phyloP scores from a whole-genome alignment of 23 tunicate genomes.

The Halocynthia aurantium region DNA sequence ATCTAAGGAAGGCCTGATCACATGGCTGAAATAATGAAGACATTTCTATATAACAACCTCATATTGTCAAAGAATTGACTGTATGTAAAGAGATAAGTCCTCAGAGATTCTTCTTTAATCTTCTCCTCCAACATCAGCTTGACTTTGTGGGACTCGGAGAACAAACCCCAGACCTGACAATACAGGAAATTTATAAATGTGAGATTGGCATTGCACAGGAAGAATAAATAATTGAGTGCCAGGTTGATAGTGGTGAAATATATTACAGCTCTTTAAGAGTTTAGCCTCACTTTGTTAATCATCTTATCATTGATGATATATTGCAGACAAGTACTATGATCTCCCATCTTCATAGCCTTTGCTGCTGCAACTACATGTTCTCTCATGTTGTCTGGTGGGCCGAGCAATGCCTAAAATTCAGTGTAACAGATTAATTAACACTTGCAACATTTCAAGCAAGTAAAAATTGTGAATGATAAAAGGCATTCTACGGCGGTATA shows the following conservation, averaged over 20 bases:
- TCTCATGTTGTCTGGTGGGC: slow-evolving; percentile 98
- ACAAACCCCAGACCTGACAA: slow-evolving; percentile 75
- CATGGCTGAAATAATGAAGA: neutral
- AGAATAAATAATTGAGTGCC: too few species aligned
- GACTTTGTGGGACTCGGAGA: slow-evolving; percentile 49
- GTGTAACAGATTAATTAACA: neutral
- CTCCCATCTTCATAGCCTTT: slow-evolving; percentile 94
- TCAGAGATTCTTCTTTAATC: slow-evolving; percentile 76
- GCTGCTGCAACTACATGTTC: slow-evolving; percentile 97
- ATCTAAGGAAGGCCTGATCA: too few species aligned
- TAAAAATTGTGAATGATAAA: too few species aligned
- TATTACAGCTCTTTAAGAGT: neutral
- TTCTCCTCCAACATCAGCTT: slow-evolving; percentile 74
- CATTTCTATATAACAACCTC: slow-evolving; percentile 18
- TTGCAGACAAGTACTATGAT: slow-evolving; percentile 49
- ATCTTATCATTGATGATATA: slow-evolving; percentile 83
- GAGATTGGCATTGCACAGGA: too few species aligned
- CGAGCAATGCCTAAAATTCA: slow-evolving; percentile 40
- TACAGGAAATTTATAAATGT: too few species aligned
- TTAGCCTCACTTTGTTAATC: slow-evolving; percentile 49
- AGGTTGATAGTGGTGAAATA: too few species aligned
- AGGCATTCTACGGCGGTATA: too few species aligned
- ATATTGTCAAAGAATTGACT: slow-evolving; percentile 96
- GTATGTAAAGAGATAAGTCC: slow-evolving; percentile 86
- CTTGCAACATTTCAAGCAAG: neutral